Base-by-base conservation (phyloP, 2,797 vertebrate species). In the Melanotaenia pygmaea region DNA sequence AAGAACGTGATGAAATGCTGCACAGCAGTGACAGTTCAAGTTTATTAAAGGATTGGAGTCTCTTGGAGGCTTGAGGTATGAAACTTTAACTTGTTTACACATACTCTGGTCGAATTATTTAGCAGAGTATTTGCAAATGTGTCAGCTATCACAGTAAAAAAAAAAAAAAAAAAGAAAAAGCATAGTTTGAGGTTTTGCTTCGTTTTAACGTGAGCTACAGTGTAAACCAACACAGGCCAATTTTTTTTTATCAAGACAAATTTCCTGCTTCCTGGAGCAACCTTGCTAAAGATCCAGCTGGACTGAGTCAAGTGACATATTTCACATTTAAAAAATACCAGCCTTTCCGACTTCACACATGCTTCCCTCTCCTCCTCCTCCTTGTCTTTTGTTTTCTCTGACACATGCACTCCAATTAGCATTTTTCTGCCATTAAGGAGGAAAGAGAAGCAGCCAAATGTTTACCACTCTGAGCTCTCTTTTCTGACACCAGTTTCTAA, bases 391-490 rank as follows among this genome's bases (percentile, higher is more conserved):
- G 94, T 94, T 95, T 93, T 91, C 90, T 80, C 74, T 92, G 90
- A 94, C 93, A 92, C 88, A 81, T 86, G 92, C 80, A 79, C 85
- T 80, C 91, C 92, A 94, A 94, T 95, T 94, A 94, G 91, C 92
- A 94, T 92, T 93, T 94, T 92, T 78, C 89, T 87, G 74, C 92
- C 89, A 92, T 93, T 93, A 94, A 91, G 89, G 78, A 85, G 87
- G 81, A 89, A 86, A 78, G 77, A 83, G 85, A 88, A 86, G 82
- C 84, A 85, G 81, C 89, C 89, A 89, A 89, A 91, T 91, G 90
- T 92, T 93, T 93, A 89, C 89, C 80, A 90, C 82, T 87, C 79
- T 61, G 16, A 82, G 81, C 77, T 87, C 68, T 74, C 66, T 67
- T 80, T 32, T 67, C 86, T 69, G 63, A 73, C 83, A 76, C 76